A percentile compares a stretch with the other conserved stretches of the same genome.
Conservation (phyloP, 2,113 vertebrate genomes). For the Lontra canadensis region DNA sequence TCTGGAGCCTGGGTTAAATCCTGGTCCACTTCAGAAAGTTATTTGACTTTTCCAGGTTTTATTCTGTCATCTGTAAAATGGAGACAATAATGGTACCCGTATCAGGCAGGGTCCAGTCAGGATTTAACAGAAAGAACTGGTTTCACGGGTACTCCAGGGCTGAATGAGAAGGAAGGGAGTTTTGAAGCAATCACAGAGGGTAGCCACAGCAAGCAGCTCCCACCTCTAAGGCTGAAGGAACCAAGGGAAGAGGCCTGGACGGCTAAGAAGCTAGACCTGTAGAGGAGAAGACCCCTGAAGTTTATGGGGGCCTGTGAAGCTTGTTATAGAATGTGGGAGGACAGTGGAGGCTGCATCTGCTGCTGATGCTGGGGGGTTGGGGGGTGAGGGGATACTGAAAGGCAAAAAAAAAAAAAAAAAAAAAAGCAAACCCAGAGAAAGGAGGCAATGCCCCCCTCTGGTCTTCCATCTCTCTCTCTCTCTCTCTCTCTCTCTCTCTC, state of each 20-base stretch:
- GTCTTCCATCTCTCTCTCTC: background rate
- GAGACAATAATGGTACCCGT: background rate
- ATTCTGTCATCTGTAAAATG: constrained; percentile 11
- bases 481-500: background rate
- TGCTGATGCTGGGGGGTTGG: background rate
- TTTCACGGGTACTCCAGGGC: background rate
- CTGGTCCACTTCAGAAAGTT: background rate
- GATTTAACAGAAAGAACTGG: background rate
- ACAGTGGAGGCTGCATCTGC: background rate
- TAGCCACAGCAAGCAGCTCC: background rate
- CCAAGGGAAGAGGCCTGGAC: background rate
- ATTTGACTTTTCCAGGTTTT: background rate
- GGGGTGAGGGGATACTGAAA: background rate
- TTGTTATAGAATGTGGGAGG: background rate
- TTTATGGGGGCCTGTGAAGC: background rate
- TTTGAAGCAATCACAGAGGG: background rate
- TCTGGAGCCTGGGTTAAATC: background rate
- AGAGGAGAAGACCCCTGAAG: background rate
- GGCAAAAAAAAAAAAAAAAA: background rate
- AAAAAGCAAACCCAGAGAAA: background rate
- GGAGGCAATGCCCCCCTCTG: background rate
- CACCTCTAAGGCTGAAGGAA: background rate
- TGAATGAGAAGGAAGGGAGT: background rate
- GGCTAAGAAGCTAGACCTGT: background rate
- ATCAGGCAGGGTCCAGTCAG: background rate